Evolutionary conservation across 1,140 invertebrate genomes (phyloP).

Genomic region (Macrostomum lignano): DNA sequence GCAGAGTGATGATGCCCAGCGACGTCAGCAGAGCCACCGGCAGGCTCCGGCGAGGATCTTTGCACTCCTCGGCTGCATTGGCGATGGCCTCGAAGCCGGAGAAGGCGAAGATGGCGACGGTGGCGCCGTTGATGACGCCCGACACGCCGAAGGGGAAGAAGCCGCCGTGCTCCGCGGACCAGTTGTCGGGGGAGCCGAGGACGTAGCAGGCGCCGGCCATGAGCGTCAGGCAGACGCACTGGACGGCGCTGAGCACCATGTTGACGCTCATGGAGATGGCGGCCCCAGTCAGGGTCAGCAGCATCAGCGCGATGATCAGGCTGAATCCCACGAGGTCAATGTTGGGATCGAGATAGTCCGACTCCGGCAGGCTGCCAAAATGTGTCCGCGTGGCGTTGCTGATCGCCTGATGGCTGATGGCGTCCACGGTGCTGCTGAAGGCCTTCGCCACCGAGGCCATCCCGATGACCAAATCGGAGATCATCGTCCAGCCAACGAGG

Average conservation of each 20-base stretch:
- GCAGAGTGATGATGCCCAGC: slow-evolving; percentile 43
- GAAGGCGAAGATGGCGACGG: slow-evolving; percentile 16
- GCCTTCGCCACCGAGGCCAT: slow-evolving; percentile 9
- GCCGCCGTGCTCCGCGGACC: slow-evolving; percentile 10
- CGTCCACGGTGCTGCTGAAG: slow-evolving; percentile 9
- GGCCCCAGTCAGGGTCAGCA: slow-evolving; percentile 38
- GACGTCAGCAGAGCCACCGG: slow-evolving; percentile 48
- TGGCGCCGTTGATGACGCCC: slow-evolving; percentile 12
- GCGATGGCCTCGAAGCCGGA: slow-evolving; percentile 37
- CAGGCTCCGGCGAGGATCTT: slow-evolving; percentile 43
- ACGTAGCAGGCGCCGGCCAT: slow-evolving; percentile 34
- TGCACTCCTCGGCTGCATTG: slow-evolving; percentile 58
- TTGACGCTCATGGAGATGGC: slow-evolving; percentile 44
- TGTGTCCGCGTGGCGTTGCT: slow-evolving; percentile 11
- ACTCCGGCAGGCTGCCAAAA: slow-evolving; percentile 4
- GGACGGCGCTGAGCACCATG: slow-evolving; percentile 42
- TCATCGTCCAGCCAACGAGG: slow-evolving; percentile 8
- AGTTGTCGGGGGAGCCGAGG: slow-evolving; percentile 10
- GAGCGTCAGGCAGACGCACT: slow-evolving; percentile 16
- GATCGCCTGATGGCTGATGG: slow-evolving; percentile 6
- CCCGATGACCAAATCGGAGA: slow-evolving; percentile 4
- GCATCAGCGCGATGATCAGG: slow-evolving; percentile 13
- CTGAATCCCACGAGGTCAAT: slow-evolving; percentile 49
- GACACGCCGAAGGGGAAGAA: slow-evolving; percentile 14
- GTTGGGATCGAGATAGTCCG: slow-evolving; percentile 30